phyloP scores from a whole-genome alignment of 2,797 vertebrate species.

The Hydrocynus forskahlii region DNA sequence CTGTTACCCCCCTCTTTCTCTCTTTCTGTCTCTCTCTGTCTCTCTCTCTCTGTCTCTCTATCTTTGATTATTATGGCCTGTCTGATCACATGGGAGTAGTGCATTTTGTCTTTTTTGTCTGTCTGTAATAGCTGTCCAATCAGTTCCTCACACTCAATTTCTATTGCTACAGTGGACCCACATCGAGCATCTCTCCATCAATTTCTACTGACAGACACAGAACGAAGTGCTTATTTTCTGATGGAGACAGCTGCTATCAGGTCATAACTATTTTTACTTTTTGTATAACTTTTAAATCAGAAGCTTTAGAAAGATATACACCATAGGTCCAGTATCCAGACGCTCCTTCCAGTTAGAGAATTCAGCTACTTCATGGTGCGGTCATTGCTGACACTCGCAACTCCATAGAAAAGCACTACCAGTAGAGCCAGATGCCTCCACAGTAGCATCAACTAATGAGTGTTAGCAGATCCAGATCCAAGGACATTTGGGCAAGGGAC shows the following conservation, averaged over 20 bases:
- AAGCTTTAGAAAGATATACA: background rate
- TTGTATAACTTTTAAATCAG: background rate
- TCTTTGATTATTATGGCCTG: slow-evolving; percentile 78
- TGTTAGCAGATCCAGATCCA: too few relatives aligned
- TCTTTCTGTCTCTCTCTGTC: slow-evolving; percentile 30
- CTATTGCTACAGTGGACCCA: slow-evolving; percentile 52
- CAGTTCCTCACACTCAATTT: slow-evolving; percentile 65
- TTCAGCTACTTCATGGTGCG: too few relatives aligned
- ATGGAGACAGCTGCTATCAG: background rate
- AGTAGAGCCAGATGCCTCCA: too few relatives aligned
- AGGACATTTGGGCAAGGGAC: too few relatives aligned
- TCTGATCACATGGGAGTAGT: slow-evolving; percentile 73
- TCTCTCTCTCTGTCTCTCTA: slow-evolving; percentile 69
- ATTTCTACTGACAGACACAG: background rate
- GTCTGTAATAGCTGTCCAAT: slow-evolving; percentile 81
- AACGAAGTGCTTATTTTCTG: slow-evolving; percentile 1
- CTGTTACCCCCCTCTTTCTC: slow-evolving; percentile 58
- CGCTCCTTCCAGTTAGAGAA: too few relatives aligned
- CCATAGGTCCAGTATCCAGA: too few relatives aligned
- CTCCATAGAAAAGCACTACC: too few relatives aligned
- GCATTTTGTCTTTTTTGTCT: slow-evolving; percentile 80
- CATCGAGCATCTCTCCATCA: background rate
- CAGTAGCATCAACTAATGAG: too few relatives aligned
- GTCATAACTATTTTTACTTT: background rate
- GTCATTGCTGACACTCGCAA: too few relatives aligned